Conservation (phyloP, 2,113 vertebrate species). For the Megalops atlanticus region DNA sequence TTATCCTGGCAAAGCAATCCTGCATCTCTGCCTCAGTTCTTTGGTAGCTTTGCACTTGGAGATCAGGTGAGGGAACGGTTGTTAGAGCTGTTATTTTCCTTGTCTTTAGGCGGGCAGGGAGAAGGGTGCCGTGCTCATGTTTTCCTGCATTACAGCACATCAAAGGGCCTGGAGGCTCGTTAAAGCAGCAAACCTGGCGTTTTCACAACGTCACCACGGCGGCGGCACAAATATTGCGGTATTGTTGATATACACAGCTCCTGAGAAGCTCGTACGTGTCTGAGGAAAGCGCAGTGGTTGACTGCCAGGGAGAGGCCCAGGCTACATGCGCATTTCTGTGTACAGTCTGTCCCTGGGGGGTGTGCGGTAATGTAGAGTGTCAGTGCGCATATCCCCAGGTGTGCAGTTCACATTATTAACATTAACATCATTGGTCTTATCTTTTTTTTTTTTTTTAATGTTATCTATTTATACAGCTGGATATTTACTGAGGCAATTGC, state of each 20-base stretch:
- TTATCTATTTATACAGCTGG: too few species aligned
- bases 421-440: too few species aligned
- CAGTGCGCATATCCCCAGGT: too few species aligned
- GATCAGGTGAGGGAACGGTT: slow-evolving; percentile 31
- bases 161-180: slow-evolving; percentile 30
- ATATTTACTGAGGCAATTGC: too few species aligned
- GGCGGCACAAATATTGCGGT: not conserved
- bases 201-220: not conserved
- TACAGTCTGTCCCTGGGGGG: too few species aligned
- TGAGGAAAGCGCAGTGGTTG: too few species aligned
- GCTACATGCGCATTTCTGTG: not conserved
- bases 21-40: not conserved
- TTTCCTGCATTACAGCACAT: slow-evolving; percentile 24
- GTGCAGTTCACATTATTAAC: too few species aligned
- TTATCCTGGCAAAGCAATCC: not conserved
- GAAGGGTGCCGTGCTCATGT: slow-evolving; percentile 17
- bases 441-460: too few species aligned
- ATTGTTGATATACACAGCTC: not conserved
- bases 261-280: not conserved
- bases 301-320: too few species aligned
- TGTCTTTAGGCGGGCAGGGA: not conserved
- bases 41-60: slow-evolving; percentile 23
- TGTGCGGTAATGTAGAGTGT: too few species aligned
- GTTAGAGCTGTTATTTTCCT: not conserved
- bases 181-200: slow-evolving; percentile 22